Evolutionary conservation across 2,888 invertebrate genomes (phyloP), one percentile per base, ranked within the genome.

Genomic region (Lochmaea crataegi): DNA sequence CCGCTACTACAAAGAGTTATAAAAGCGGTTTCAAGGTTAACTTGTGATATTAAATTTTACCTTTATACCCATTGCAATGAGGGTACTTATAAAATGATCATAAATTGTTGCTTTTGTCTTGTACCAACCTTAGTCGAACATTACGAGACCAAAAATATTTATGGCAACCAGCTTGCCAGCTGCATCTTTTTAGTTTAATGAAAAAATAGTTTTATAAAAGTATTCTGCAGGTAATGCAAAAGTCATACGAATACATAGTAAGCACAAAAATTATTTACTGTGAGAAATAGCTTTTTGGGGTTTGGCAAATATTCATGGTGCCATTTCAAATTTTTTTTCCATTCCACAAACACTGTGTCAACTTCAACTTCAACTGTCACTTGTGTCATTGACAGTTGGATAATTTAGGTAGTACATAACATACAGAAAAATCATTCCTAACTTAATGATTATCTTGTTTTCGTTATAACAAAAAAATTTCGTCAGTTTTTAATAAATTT

Each of bases 71-170:
- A 65, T 68, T 58, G 65, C 69, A 60, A 73, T 73, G 73, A 45
- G 68, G 73, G 73, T 73, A 73, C 60, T 65, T 65, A 73, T 68
- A 65, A 73, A 73, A 69, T 65, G 53, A 65, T 65, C 51, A 63
- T 65, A 73, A 69, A 69, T 64, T 69, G 69, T 69, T 53, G 56
- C 56, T 64, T 64, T 69, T 64, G 51, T 69, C 60, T 68, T 48
- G n/a, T 58, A 48, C 51, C 32, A 67, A 58, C 12, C 16, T 60
- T 48, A 12, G 48, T 22, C 42, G 42, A 68, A 58, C 58, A 48
- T 68, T 68, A 67, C 67, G 48, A 26, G 11, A 48, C 16, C 60
- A 45, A 68, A 67, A 68, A 60, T 68, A 68, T 58, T 58, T 60
- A 45, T 68, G 26, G 60, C 32, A 58, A 60, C 22, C 57, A 57